phyloP scores from a whole-genome alignment of 2,797 vertebrate species.

The Neomorphus geoffroyi region DNA sequence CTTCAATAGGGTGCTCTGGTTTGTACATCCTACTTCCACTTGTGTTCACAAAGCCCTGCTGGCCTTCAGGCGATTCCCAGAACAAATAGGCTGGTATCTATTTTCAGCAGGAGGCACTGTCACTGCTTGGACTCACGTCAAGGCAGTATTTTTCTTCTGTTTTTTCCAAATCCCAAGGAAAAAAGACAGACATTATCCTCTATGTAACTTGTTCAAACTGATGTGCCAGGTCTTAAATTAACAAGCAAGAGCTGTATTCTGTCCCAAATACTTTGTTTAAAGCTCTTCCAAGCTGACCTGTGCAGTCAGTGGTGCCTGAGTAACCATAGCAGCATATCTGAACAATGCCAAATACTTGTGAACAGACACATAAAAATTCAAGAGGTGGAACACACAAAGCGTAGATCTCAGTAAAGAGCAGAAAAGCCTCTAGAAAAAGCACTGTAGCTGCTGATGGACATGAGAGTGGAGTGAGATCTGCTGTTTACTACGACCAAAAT shows the following conservation, averaged over 20 bases:
- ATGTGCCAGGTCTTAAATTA: background rate
- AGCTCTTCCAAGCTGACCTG: conserved; percentile 33
- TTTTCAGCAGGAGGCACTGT: background rate
- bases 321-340: conserved; percentile 69
- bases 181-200: background rate
- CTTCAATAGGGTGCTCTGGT: background rate
- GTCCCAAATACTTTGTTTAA: conserved; percentile 11
- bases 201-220: background rate
- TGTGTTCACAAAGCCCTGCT: background rate
- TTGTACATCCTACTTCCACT: background rate
- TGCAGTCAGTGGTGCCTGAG: background rate
- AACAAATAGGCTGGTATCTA: background rate
- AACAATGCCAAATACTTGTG: conserved; percentile 46
- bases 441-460: background rate
- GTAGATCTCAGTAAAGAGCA: background rate
- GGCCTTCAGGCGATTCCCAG: background rate
- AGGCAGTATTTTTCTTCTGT: background rate
- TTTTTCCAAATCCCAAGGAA: background rate
- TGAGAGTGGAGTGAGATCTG: background rate
- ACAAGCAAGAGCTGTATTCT: background rate
- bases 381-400: background rate
- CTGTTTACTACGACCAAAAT: rapidly evolving
- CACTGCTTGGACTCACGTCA: background rate
- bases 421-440: background rate
- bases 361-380: conserved; percentile 1